Percentiles rank a stretch among this genome's conserved stretches.
Evolutionary conservation across 92 coral and sea anemone species (phyloP).

Genomic region (Pocillopora meandrina): DNA sequence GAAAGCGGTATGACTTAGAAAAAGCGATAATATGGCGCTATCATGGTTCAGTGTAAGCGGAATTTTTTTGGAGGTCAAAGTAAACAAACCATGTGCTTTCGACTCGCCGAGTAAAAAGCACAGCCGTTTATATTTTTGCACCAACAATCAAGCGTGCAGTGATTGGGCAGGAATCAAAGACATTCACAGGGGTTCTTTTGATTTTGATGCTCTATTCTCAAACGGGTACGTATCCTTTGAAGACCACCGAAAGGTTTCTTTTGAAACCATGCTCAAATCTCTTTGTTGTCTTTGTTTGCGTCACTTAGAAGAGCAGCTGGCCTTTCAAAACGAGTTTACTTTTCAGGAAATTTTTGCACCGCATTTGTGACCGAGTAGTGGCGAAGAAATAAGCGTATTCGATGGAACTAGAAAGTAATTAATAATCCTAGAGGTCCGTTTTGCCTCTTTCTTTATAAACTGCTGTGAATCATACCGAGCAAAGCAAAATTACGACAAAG

Average conservation of each 20-base stretch:
- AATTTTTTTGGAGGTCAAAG: conserved; percentile 47
- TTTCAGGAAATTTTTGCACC: conserved; percentile 2
- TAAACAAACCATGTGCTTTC: conserved; percentile 64
- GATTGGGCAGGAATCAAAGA: background rate
- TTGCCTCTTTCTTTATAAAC: background rate
- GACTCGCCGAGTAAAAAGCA: conserved; percentile 14
- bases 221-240: conserved; percentile 33
- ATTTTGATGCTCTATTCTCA: conserved; percentile 24
- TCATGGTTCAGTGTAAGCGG: conserved; percentile 29
- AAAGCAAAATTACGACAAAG: background rate
- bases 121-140: conserved; percentile 13
- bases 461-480: background rate
- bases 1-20: background rate
- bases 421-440: background rate
- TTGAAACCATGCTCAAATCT: conserved; percentile 52
- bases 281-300: conserved; percentile 58
- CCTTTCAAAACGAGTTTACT: conserved; percentile 31
- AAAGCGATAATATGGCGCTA: conserved; percentile 1
- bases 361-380: background rate
- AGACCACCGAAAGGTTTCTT: conserved; percentile 14
- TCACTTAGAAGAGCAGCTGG: conserved; percentile 74
- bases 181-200: conserved; percentile 21
- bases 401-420: background rate
- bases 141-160: background rate
- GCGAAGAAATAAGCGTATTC: conserved; percentile 27